A percentile compares a stretch with the other conserved stretches of the same genome.
phyloP scores from a whole-genome alignment of 53 echinoderm and acorn worm genomes.

The Temnopleurus reevesii region DNA sequence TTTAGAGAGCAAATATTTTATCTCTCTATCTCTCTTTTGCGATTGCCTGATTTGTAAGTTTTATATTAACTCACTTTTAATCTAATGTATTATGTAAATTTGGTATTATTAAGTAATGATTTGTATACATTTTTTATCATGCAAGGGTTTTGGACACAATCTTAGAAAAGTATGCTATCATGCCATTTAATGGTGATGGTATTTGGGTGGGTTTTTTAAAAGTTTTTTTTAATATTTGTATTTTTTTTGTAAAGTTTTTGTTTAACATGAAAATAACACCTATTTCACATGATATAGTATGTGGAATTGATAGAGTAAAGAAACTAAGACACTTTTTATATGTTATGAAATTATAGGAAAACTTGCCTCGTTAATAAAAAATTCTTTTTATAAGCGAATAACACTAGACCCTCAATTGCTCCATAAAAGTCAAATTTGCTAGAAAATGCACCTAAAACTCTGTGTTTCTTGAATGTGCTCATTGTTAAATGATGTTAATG shows the following conservation, averaged over 20 bases:
- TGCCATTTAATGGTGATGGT: conserved; percentile 8
- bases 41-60: background rate
- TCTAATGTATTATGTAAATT: no score
- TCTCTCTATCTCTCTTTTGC: background rate
- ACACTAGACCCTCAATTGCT: background rate
- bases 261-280: background rate
- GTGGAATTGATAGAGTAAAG: no score
- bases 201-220: background rate
- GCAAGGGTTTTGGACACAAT: background rate
- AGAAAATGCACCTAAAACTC: background rate
- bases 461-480: background rate
- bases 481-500: conserved; percentile 34
- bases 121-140: background rate
- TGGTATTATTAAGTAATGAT: background rate
- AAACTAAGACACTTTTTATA: no score
- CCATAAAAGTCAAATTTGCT: background rate
- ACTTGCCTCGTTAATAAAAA: no score
- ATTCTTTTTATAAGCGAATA: background rate
- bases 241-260: background rate
- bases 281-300: no score
- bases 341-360: no score
- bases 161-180: background rate
- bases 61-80: background rate
- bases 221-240: background rate
- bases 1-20: background rate